Evolutionary conservation across 2,113 vertebrate genomes (phyloP), one percentile per base, ranked within the genome.

Genomic region (Sinocyclocheilus anophthalmus): DNA sequence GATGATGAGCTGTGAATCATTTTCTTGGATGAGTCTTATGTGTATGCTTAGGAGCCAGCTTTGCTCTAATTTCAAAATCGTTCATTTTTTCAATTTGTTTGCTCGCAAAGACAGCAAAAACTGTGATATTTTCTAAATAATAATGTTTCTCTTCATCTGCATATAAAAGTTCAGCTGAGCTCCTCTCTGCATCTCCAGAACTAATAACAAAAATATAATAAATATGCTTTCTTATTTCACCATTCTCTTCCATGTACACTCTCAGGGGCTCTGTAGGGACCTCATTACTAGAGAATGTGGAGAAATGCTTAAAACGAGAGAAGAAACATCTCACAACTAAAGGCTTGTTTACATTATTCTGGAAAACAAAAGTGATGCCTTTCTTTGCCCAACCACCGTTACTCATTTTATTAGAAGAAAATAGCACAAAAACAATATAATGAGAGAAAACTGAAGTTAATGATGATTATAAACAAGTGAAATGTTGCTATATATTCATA

Each of bases 281-380:
- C 87, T 89, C 70, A 92, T 91, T 91, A 92, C 70, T 33, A 48
- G n/a, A 57, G 39, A 81, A 69, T 48, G 79, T 18, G 37, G 20
- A 82, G 76, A 89, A 53, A 82, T 82, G n/a, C 37, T 42, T 50
- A 57, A 73, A 59, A 87, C 26, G 18, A 65, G 30, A 69, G 48
- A 87, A 79, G 30, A 67, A 67, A 24, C 53, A 83, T 73, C 30
- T 69, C 80, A 57, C 75, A 81, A 42, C 6, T n/a, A 72, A 53
- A 24, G 67, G 57, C 16, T 61, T 84, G 20, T 77, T 53, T 67
- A 48, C 45, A 55, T 75, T 84, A 45, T 59, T 69, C 11, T 39
- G 10, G 45, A 33, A 61, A 80, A 80, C 16, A 16, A 79, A 69
- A 20, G 7, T 18, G n/a, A n/a, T 45, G 16, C 5, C 26, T 80